Base-by-base conservation (phyloP, 2,113 vertebrate genomes). In the Phrynocephalus versicolor region DNA sequence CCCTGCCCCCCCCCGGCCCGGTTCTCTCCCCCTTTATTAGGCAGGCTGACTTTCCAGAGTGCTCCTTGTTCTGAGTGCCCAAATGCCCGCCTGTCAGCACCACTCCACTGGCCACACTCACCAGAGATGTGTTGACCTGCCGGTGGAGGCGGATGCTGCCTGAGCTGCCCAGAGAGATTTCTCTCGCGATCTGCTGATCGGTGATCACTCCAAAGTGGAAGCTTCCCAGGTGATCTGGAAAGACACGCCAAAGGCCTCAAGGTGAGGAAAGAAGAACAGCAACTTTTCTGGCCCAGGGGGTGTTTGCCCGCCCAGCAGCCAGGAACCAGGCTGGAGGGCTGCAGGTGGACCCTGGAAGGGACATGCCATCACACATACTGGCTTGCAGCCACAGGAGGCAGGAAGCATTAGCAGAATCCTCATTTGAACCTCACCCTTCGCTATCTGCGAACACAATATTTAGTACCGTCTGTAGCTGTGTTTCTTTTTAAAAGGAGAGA, bases 161-260 rank as follows among this genome's bases (percentile, higher is more conserved):
- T 27, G 98, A 96, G 57, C 94, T 95, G 78, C 84, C 92, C 83
- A 99, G 87, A 0, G 97, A 97, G 86, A 99, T 95, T 88, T 96
- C 95, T 90, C 96, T 94, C 14, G 98, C 99, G 88, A 99, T 96
- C 16, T 86, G 95, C 87, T 88, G 96, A 93, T 95, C 96, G 0
- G 99, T 99, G 92, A 99, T 97, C 89, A 99, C 97, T 62, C 98
- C 98, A 75, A 99, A 99, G 84, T 96, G 98, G n/a, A 99, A 86
- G 16, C 94, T 96, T 80, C 98, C 98, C 67, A 97, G 97, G 93
- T 97, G 97, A 97, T 99, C 99, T 99, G 95, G 85, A 95, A 95
- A 81, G 85, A 88, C 80, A 30, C 1, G 21, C 3, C 6, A 57
- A 33, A 3, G 25, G 33, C 65, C 51, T 13, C 64, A 16, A 80